Conservation (phyloP, 2,113 vertebrate genomes). For the Actinemys pallida region DNA sequence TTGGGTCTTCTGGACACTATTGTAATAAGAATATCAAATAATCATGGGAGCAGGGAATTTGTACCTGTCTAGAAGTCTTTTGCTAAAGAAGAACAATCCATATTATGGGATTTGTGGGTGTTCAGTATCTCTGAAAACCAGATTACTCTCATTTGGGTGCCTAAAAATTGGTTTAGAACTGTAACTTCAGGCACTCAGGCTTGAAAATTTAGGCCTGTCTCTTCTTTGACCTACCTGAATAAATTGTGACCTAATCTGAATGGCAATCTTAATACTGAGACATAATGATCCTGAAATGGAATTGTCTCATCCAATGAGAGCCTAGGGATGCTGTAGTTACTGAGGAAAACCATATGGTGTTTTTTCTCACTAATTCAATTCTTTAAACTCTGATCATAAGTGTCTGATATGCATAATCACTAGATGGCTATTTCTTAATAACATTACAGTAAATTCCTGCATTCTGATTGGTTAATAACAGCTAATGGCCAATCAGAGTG, state of each 20-base stretch:
- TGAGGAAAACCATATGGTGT: not conserved
- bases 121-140: not conserved
- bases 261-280: not conserved
- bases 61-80: not conserved
- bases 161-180: not conserved
- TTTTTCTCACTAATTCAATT: not conserved
- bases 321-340: not conserved
- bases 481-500: not conserved
- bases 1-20: not conserved
- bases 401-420: not conserved
- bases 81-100: not conserved
- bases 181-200: not conserved
- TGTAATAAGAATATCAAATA: constrained; percentile 10
- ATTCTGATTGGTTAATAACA: not conserved
- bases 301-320: not conserved
- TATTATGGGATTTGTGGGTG: not conserved
- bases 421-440: not conserved
- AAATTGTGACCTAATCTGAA: not conserved
- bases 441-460: not conserved
- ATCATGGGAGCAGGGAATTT: not conserved
- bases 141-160: not conserved
- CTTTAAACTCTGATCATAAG: not conserved
- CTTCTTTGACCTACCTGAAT: constrained; percentile 9
- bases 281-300: not conserved
- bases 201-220: not conserved